Base-by-base conservation (phyloP, 1,140 invertebrate species). In the Portunus trituberculatus region DNA sequence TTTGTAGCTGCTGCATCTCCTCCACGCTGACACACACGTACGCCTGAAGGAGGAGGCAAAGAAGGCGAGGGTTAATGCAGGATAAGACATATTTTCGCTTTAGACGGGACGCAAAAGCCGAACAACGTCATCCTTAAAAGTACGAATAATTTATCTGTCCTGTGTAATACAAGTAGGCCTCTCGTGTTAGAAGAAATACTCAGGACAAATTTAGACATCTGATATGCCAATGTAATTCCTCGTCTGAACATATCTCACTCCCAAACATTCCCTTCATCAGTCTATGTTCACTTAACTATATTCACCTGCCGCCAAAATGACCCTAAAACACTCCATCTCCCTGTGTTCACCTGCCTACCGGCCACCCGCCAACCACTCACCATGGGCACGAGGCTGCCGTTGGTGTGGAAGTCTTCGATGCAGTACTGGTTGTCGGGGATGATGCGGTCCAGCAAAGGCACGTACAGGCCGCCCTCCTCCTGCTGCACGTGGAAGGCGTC, bases 21-120 rank as follows among this genome's bases (percentile, higher is more conserved):
- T 48, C 87, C 82, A 89, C 95, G 32, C 93, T 94, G 16, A 96
- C 91, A n/a, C 95, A 96, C 93, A 96, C 93, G 52, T 96, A 96
- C 10, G 94, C 95, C 95, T 96, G 93, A 20, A 14, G 31, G 67
- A 59, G 86, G 28, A 32, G 48, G 87, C 10, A 8, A n/a, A 4
- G 52, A 20, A n/a, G 28, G 16, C 16, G 12, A 59, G 8, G 52
- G 52, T 59, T 20, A 59, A 20, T 2, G 8, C 12, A 76, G 67
- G 67, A 76, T 2, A 8, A 1, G 52, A 59, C 16, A 0, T 59
- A 12, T 59, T 59, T 59, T 59, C 1, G 16, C 52, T 59, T 1
- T 59, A 20, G 52, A 59, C 52, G 16, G 39, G 29, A 94, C 12
- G 28, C 4, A 20, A 52, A 46, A 16, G 52, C 32, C 10, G 32